phyloP scores from a whole-genome alignment of 2,888 invertebrate species.

The Euclidia mi region DNA sequence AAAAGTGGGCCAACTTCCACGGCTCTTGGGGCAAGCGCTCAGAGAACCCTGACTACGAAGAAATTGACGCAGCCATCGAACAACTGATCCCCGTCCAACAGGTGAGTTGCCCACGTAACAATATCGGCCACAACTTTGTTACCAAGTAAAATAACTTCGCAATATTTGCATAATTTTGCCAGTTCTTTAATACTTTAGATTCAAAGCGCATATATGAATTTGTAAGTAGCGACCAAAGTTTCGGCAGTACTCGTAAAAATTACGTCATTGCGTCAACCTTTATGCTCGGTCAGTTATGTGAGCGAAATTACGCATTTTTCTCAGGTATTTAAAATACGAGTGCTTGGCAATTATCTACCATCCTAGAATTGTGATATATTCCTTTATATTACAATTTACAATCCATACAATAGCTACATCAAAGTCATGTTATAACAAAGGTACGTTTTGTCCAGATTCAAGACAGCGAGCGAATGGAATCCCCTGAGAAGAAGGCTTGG shows the following conservation, averaged over 20 bases:
- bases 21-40: constrained; percentile 93
- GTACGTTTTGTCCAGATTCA: constrained; percentile 31
- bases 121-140: background rate
- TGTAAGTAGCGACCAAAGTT: constrained; percentile 10
- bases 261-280: background rate
- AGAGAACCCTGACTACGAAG: constrained; percentile 80
- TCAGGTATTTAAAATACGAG: too few species aligned
- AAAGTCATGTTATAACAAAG: too few species aligned
- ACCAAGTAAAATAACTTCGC: background rate
- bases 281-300: too few species aligned
- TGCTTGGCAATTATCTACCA: too few species aligned
- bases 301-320: too few species aligned
- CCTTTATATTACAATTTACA: too few species aligned
- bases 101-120: constrained; percentile 52
- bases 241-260: background rate
- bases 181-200: constrained; percentile 26
- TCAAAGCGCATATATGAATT: constrained; percentile 18
- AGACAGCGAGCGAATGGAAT: constrained; percentile 68
- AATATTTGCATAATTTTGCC: constrained; percentile 19
- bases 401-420: too few species aligned
- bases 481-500: constrained; percentile 92
- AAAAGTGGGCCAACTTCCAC: constrained; percentile 92
- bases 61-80: constrained; percentile 76
- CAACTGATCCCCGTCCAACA: constrained; percentile 75
- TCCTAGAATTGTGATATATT: too few species aligned